phyloP scores from a whole-genome alignment of 2,888 invertebrate genomes.

The Polyploca ridens region DNA sequence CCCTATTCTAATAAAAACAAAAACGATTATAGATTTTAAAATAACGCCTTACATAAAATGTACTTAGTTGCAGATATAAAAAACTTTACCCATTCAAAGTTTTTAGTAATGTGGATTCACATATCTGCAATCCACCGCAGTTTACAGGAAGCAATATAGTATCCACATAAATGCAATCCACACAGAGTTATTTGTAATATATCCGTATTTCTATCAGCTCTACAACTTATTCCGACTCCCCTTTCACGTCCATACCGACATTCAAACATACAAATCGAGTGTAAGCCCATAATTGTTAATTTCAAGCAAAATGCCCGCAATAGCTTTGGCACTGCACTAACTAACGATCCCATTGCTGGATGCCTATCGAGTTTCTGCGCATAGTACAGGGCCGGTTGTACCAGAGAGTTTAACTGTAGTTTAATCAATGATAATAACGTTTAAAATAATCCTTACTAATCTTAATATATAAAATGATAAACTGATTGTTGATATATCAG shows the following conservation, averaged over 20 bases:
- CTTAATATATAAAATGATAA: too few relatives aligned
- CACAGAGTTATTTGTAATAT: slow-evolving; percentile 4
- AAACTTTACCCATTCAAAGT: too few relatives aligned
- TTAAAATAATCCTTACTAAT: too few relatives aligned
- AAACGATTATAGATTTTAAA: too few relatives aligned
- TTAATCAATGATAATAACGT: too few relatives aligned
- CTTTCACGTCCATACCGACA: slow-evolving; percentile 46
- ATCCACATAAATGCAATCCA: not conserved
- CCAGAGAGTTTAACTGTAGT: slow-evolving; percentile 13
- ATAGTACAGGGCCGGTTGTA: slow-evolving; percentile 46
- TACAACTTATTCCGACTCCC: slow-evolving; percentile 47
- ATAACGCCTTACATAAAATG: too few relatives aligned
- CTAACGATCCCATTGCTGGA: slow-evolving; percentile 81
- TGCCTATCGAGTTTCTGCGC: slow-evolving; percentile 81
- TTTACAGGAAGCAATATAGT: not conserved
- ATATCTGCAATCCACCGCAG: too few relatives aligned
- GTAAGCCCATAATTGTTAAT: slow-evolving; percentile 80
- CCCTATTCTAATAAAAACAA: too few relatives aligned
- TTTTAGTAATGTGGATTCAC: too few relatives aligned
- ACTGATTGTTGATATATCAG: too few relatives aligned
- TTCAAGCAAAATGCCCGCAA: slow-evolving; percentile 78
- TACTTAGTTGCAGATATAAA: too few relatives aligned
- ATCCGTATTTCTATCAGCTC: slow-evolving; percentile 18
- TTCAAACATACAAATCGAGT: slow-evolving; percentile 72
- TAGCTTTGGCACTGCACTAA: slow-evolving; percentile 74